Conservation (phyloP, 2,797 vertebrate species). For the Fratercula arctica region DNA sequence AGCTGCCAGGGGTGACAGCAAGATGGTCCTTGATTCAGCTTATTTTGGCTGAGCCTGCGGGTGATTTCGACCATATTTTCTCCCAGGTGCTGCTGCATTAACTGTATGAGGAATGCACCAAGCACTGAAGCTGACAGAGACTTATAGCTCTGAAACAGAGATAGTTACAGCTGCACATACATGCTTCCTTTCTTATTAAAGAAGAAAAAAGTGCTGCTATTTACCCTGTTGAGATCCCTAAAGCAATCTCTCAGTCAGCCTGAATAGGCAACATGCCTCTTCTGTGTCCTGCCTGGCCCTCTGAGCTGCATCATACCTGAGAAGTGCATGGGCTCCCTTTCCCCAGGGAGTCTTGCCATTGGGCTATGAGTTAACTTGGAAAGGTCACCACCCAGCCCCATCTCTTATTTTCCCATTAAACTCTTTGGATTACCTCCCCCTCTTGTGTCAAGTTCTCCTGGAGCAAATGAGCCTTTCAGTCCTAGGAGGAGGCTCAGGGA, state of each 20-base stretch:
- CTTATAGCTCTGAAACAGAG: not conserved
- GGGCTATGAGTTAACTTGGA: not conserved
- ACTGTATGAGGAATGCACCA: not conserved
- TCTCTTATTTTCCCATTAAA: not conserved
- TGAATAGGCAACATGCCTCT: not conserved
- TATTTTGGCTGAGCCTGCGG: not conserved
- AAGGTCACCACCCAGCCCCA: not conserved
- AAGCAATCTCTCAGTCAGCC: not conserved
- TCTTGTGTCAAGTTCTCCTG: not conserved
- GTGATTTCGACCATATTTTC: not conserved
- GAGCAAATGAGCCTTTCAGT: not conserved
- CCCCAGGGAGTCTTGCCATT: not conserved
- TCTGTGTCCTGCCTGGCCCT: not conserved
- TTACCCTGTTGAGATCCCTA: not conserved
- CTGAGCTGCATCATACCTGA: not conserved
- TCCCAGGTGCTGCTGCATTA: slow-evolving; percentile 29
- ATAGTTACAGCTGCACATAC: not conserved
- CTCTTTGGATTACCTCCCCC: not conserved
- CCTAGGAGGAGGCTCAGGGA: not conserved
- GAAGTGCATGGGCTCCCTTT: not conserved
- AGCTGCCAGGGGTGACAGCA: slow-evolving; percentile 4
- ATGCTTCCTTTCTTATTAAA: not conserved
- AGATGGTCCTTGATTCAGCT: not conserved
- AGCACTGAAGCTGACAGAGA: slow-evolving; percentile 34
- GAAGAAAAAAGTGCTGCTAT: not conserved